Base-by-base conservation (phyloP, 2,888 invertebrate genomes). In the Perdita meconis region DNA sequence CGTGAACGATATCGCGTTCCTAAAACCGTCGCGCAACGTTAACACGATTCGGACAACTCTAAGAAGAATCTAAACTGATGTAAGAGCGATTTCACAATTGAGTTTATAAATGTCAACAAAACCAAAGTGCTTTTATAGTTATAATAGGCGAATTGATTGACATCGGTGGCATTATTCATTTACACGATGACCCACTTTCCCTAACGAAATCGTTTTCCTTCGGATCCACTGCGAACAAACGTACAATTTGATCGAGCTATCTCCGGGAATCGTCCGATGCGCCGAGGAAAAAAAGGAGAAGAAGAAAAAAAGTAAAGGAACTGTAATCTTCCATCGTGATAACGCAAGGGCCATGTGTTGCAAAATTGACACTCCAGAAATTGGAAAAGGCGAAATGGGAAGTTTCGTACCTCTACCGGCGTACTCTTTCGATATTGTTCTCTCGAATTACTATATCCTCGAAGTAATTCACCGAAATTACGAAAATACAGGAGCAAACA, bases 291-390 rank as follows among this genome's bases (percentile, higher is more conserved):
- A 36, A 57, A 40, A 13, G 10, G 40, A 34, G 1, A n/a, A 30
- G n/a, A n/a, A 44, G 4, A 40, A 53, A 71, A 64, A 36, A 59
- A 8, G 16, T 22, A 22, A 50, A 51, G 38, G 42, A 57, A 57
- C 12, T 59, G 75, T 68, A 77, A 75, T 77, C 77, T 75, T 75
- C 77, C 42, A 68, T 75, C 57, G 77, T 42, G 77, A 78, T 78
- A 78, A 76, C 63, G 64, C 69, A 76, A 71, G 61, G 77, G 71
- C 77, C 78, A 78, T 69, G 71, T 78, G 78, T 78, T 78, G 77
- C 78, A 70, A 71, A 78, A 78, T 71, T 77, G 78, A 78, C 78
- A 77, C 78, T 71, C 61, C 55, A 77, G 78, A 78, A 78, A 78
- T 78, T 78, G 78, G 78, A 77, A 71, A 71, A 69, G 71, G 70